Percentiles rank a stretch among this genome's conserved stretches.
Evolutionary conservation across 2,113 vertebrate genomes (phyloP).

Genomic region (Hydropotes inermis): DNA sequence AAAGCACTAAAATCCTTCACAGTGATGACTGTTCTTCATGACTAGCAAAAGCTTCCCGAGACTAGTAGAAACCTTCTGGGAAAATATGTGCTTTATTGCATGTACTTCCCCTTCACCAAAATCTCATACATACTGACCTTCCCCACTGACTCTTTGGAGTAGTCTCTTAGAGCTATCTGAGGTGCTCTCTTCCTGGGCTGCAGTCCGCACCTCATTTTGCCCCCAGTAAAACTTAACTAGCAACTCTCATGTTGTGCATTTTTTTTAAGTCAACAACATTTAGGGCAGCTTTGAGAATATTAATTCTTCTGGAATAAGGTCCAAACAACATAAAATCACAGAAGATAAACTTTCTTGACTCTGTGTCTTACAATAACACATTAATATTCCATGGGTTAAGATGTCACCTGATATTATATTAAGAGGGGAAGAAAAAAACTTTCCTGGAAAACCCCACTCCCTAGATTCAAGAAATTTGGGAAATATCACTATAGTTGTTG

Average conservation of each 20-base stretch:
- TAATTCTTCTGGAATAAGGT: constrained; percentile 46
- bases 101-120: neutral
- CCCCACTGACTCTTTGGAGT: neutral
- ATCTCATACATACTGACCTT: neutral
- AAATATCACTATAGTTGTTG: neutral
- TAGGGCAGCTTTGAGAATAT: constrained; percentile 19
- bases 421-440: neutral
- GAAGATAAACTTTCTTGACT: neutral
- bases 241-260: neutral
- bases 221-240: neutral
- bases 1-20: neutral
- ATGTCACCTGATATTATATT: constrained; percentile 32
- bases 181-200: neutral
- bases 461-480: constrained; percentile 38
- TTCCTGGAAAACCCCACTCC: neutral
- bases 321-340: constrained; percentile 12
- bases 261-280: neutral
- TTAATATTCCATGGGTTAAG: constrained; percentile 7
- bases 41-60: neutral
- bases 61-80: neutral
- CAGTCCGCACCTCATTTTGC: neutral
- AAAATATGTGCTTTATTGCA: neutral
- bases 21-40: neutral
- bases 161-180: neutral
- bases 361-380: neutral